Evolutionary conservation across 2,797 vertebrate genomes (phyloP).

Genomic region (Scomberomorus guttatus): DNA sequence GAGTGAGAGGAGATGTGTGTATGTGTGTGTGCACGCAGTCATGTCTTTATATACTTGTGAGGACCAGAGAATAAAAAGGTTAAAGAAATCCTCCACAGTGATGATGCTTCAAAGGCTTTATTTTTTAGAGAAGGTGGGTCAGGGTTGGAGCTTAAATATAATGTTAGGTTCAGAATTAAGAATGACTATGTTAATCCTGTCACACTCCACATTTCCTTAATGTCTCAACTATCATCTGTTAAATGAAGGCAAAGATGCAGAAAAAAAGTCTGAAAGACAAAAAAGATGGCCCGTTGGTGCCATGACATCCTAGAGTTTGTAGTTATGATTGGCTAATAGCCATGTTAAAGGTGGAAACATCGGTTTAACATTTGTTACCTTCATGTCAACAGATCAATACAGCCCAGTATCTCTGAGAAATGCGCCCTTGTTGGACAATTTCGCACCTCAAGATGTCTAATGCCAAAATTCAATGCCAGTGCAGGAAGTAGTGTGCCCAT

Average conservation of each 20-base stretch:
- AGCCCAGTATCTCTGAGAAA: too few relatives aligned
- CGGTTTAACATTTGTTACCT: neutral
- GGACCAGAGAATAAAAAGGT: constrained; percentile 16
- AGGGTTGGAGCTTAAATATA: neutral
- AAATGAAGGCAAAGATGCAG: neutral
- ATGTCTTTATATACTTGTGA: constrained; percentile 24
- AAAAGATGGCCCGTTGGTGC: too few relatives aligned
- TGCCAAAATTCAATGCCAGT: neutral
- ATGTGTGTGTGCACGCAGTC: neutral
- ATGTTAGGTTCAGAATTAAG: neutral
- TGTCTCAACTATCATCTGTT: neutral
- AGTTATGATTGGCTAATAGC: neutral
- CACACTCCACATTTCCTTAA: too few relatives aligned
- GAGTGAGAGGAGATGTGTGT: constrained; percentile 39
- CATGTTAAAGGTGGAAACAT: neutral
- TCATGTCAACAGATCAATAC: neutral
- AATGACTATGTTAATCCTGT: too few relatives aligned
- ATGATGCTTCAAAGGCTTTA: constrained; percentile 5
- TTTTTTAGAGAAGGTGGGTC: constrained; percentile 1
- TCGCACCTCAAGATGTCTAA: neutral
- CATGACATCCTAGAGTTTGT: neutral
- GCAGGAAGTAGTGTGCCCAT: too few relatives aligned
- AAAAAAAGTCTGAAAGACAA: too few relatives aligned
- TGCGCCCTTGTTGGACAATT: neutral
- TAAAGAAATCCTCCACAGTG: neutral